Evolutionary conservation across 2,797 vertebrate genomes (phyloP), one percentile per base, ranked within the genome.

Genomic region (Sebastes cheni): DNA sequence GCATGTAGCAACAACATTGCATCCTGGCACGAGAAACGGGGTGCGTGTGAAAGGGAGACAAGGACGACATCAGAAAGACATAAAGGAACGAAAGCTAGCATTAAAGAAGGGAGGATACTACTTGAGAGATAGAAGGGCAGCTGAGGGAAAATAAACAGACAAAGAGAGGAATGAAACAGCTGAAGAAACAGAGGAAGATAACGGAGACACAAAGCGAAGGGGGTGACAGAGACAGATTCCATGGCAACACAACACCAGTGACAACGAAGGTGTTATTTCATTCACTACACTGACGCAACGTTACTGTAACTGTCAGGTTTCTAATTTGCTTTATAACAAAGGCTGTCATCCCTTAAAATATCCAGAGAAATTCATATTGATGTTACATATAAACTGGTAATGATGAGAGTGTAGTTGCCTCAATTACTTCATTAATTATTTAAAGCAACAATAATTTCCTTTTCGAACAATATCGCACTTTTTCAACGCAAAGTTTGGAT

Each of bases 1-100:
- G 70, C 78, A 69, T 87, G 88, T 56, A 86, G 81, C 79, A 52
- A 85, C 83, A 90, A 91, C 86, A 75, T 70, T n/a, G 64, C 67
- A 78, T 36, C 72, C 83, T 85, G 75, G 86, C 70, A 74, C 2
- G 13, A 77, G 59, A 73, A 29, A 52, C 36, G 11, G 11, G 36
- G 64, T 67, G 30, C 13, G 67, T 72, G 74, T 18, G 39, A 64
- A 5, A 18, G 36, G 9, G 52, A 36, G 10, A 39, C 62, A 36
- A 72, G 72, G 56, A 66, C 5, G 4, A 74, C n/a, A 11, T 20
- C n/a, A 34, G 64, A 29, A 71, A 70, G 68, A 61, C 6, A 75
- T 4, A 30, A 75, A 77, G 14, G 14, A 54, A 32, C 27, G 50
- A 66, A 65, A 58, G 34, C 39, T 7, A 64, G 55, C 29, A 36